Evolutionary conservation across 1,140 invertebrate species (phyloP), one percentile per base, ranked within the genome.

Genomic region (Lasioglossum baleicum): DNA sequence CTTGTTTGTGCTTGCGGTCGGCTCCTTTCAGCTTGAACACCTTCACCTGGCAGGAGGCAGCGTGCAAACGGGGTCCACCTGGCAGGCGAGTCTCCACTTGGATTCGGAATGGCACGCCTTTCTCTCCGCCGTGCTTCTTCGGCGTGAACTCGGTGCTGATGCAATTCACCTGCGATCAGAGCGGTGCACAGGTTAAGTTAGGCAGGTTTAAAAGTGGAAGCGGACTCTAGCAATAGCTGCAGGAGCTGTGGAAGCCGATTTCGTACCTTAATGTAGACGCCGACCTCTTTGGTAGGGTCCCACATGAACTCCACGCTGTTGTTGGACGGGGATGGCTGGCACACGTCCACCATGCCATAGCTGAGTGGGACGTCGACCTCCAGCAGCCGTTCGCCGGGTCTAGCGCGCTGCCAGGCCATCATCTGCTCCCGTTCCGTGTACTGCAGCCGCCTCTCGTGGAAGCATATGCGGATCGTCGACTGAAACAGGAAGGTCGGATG

Each of bases 131-230:
- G 93, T 99, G 98, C 91, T 99, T 99, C 90, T 99, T 99, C 0
- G 98, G 97, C 2, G 98, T 99, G 91, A 99, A 99, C 93, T 99
- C 98, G 5, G 98, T 99, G 81, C 98, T 99, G 79, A 99, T 99
- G 91, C 98, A 99, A 92, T 99, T 98, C 4, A 99, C 96, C 96
- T 96, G 86, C 6, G 80, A 87, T 17, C 35, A n/a, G 48, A 74
- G 10, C 5, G 3, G 20, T 44, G 2, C 11, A 6, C 51, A 53
- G 13, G 8, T 10, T 48, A 11, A 35, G 35, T 35, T 3, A 35
- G 5, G 35, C 35, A 35, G 35, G 13, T 10, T 48, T 10, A 11
- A 13, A 13, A 8, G 8, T 10, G 11, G 10, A 3, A 11, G 44
- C 11, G 13, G 44, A 48, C 44, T 35, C 35, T 35, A 35, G 35